These are phyloP conservation scores for Craterocephalus amniculus DNA, from an alignment of 2,797 vertebrate species.

Conservation along the genomic window DNA sequence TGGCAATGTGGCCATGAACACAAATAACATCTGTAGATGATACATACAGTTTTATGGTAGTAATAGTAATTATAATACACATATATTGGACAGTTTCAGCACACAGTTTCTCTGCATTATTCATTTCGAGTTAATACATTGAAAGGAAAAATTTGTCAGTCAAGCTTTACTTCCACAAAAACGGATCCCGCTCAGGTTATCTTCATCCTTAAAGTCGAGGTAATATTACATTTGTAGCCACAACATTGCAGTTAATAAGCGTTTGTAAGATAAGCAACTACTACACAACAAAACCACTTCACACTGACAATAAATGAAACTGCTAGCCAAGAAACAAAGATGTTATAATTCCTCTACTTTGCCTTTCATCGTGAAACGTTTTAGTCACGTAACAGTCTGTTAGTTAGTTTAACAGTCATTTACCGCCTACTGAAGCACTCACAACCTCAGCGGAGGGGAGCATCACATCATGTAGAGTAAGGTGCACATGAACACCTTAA, in stretches of 20 bases:
- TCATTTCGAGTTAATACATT: slow-evolving; percentile 30
- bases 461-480: slow-evolving; percentile 54
- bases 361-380: slow-evolving; percentile 39
- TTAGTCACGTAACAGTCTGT: slow-evolving; percentile 81
- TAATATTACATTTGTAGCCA: slow-evolving; percentile 46
- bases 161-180: slow-evolving; percentile 22
- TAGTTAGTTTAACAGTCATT: slow-evolving; percentile 81
- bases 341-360: slow-evolving; percentile 34
- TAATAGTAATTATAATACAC: slow-evolving; percentile 57
- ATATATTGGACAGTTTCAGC: slow-evolving; percentile 53
- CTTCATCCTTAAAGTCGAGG: slow-evolving; percentile 39
- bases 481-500: slow-evolving; percentile 76
- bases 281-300: slow-evolving; percentile 49
- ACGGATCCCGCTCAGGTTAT: slow-evolving; percentile 20
- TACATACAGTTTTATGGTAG: slow-evolving; percentile 68
- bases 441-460: slow-evolving; percentile 61
- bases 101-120: slow-evolving; percentile 42
- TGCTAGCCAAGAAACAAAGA: slow-evolving; percentile 35
- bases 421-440: slow-evolving; percentile 66
- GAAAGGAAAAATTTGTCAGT: slow-evolving; percentile 25
- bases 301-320: slow-evolving; percentile 50
- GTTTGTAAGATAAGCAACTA: slow-evolving; percentile 47
- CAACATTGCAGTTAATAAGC: slow-evolving; percentile 51
- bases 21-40: slow-evolving; percentile 63
- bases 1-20: slow-evolving; percentile 72